Percentiles rank a stretch among this genome's conserved stretches.
Evolutionary conservation across 2,888 invertebrate species (phyloP).

Genomic region (Syrista parreyssii): DNA sequence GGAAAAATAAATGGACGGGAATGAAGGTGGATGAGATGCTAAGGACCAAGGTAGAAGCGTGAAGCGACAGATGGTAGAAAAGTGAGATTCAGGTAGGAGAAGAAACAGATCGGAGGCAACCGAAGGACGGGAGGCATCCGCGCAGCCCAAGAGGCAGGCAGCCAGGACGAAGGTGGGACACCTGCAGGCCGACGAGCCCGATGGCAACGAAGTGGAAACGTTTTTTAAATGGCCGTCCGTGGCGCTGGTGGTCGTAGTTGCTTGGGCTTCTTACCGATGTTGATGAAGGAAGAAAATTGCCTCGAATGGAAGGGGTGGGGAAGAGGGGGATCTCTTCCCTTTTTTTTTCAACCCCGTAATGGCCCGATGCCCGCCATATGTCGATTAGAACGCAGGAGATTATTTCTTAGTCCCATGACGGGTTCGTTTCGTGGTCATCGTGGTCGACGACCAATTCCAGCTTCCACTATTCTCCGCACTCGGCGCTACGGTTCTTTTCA

Average conservation of each 20-base stretch:
- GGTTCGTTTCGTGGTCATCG: not conserved
- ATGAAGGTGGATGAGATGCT: constrained; percentile 29
- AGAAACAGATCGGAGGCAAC: constrained; percentile 32
- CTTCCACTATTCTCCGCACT: not conserved
- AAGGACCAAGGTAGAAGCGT: not conserved
- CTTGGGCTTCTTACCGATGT: not conserved
- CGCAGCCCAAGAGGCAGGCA: not conserved
- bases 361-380: constrained; percentile 11
- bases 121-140: constrained; percentile 1
- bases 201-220: constrained; percentile 32
- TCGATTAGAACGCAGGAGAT: constrained; percentile 7
- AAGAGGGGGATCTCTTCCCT: not conserved
- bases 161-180: constrained; percentile 38
- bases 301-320: not conserved
- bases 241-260: not conserved
- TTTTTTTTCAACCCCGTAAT: not conserved
- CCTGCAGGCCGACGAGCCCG: constrained; percentile 42
- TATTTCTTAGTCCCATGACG: not conserved
- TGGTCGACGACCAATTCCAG: not conserved
- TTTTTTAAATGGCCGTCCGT: constrained; percentile 37
- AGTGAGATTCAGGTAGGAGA: constrained; percentile 39
- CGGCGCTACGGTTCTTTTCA: not conserved
- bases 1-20: constrained; percentile 33
- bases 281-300: constrained; percentile 6
- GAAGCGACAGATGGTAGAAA: constrained; percentile 42